Base-by-base conservation (phyloP, 2,797 vertebrate species). In the Melanotaenia pygmaea region DNA sequence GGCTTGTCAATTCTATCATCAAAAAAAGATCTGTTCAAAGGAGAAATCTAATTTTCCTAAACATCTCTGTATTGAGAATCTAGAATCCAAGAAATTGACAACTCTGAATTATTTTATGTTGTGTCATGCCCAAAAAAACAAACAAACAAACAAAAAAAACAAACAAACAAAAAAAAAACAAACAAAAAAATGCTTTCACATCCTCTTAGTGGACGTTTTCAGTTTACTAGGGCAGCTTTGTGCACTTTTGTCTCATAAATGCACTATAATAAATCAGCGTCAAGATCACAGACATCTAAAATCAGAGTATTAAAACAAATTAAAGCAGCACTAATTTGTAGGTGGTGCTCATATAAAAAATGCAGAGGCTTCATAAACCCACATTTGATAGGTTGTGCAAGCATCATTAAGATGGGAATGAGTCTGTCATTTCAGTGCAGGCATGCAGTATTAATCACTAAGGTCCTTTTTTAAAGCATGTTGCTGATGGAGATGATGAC, bases 381-480 rank as follows among this genome's bases (percentile, higher is more conserved):
- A 85, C 84, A 80, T 94, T 94, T 95, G 95, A 96, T 95, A 94
- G 92, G 94, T 95, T 94, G 94, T 88, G 94, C 94, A 95, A 92
- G 95, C 94, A 83, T 95, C 94, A 96, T 96, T 96, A 96, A 94
- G 94, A 94, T 89, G 88, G 88, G 94, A 96, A 97, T 89, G 92
- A 95, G 94, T 94, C 94, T 95, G 95, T 96, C 94, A 93, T 96
- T 96, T 94, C 91, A 94, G 92, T 83, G 80, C 85, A 85, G 89
- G 93, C 94, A 94, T 96, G 92, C 93, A 95, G 93, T 96, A 96
- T 97, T 97, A 97, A 97, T 96, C 92, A 95, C 94, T 87, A 94
- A 93, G 91, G 61, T 75, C 93, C 92, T 95, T 95, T 95, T 95
- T 95, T 95, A 95, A 96, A 97, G 92, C 93, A 93, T 94, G 91